phyloP scores from a whole-genome alignment of 2,113 vertebrate species.

The Theristicus caerulescens region DNA sequence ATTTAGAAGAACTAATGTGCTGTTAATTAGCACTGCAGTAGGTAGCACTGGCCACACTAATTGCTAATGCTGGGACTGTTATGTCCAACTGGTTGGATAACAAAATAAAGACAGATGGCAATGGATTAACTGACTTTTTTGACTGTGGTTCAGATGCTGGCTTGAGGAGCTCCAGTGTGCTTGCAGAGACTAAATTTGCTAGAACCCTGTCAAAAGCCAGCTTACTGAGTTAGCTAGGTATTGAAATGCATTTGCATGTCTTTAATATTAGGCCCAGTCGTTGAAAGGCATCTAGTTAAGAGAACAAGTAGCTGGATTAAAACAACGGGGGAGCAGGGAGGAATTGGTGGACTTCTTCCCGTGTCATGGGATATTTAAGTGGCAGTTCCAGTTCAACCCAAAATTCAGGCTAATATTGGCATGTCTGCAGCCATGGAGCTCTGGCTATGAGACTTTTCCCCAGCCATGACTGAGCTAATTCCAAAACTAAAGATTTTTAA shows the following conservation, averaged over 20 bases:
- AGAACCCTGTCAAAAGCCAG: background rate
- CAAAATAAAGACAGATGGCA: background rate
- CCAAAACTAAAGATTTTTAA: background rate
- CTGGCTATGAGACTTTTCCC: background rate
- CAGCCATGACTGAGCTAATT: background rate
- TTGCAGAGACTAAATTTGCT: background rate
- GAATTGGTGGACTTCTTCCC: background rate
- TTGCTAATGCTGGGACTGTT: fast-evolving
- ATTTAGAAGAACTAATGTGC: background rate
- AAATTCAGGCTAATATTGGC: background rate
- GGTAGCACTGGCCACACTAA: background rate
- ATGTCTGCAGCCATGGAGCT: background rate
- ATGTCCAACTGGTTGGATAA: background rate
- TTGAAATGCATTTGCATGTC: background rate
- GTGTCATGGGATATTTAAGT: background rate
- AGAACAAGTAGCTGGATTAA: background rate
- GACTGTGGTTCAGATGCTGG: background rate
- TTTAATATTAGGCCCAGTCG: background rate
- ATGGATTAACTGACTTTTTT: background rate
- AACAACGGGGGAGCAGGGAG: background rate
- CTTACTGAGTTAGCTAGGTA: no score
- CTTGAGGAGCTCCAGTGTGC: background rate
- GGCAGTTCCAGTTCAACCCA: background rate
- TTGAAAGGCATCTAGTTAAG: background rate
- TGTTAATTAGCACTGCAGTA: background rate